Conservation (phyloP, 2,888 invertebrate species). For the Mantis religiosa region DNA sequence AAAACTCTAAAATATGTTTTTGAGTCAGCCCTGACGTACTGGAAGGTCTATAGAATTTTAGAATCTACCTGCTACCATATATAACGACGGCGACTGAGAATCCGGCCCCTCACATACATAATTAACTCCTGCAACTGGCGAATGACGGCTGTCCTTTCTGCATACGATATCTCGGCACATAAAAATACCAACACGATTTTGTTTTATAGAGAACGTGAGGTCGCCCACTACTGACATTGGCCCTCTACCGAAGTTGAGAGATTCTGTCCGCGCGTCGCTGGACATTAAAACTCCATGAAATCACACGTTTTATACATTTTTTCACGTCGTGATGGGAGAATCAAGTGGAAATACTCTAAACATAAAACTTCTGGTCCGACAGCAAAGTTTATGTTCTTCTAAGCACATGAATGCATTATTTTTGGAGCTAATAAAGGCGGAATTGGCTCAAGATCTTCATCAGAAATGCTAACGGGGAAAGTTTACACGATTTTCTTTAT, state of each 20-base stretch:
- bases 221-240: background rate
- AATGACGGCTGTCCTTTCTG: background rate
- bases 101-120: background rate
- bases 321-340: background rate
- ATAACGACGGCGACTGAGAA: background rate
- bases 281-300: background rate
- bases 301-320: background rate
- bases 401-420: no score
- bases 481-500: no score
- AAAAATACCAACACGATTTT: background rate
- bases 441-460: no score
- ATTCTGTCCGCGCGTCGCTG: background rate
- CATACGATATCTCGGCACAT: background rate
- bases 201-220: background rate
- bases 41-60: background rate
- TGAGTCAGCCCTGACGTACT: background rate
- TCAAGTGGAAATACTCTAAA: background rate
- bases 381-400: no score
- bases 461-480: no score
- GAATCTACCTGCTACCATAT: constrained; percentile 8
- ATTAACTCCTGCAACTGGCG: background rate
- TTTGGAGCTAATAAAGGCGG: no score
- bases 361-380: background rate
- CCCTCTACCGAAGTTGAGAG: background rate
- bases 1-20: constrained; percentile 28